Conservation (phyloP, 2,888 invertebrate species). For the Ypsolopha scabrella region DNA sequence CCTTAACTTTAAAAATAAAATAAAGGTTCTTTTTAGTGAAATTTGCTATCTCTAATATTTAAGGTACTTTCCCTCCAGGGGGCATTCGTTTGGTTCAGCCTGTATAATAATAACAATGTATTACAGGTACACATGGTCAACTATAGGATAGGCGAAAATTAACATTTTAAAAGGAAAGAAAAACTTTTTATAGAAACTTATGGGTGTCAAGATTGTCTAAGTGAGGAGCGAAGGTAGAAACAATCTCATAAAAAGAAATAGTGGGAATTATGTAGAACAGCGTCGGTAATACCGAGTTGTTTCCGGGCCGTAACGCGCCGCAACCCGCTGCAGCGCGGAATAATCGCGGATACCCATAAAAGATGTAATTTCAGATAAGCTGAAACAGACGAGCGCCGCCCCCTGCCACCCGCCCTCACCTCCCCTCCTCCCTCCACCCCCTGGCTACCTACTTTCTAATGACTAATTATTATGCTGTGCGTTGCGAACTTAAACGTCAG, state of each 20-base stretch:
- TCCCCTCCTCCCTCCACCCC: slow-evolving; percentile 21
- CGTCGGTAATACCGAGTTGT: slow-evolving; percentile 60
- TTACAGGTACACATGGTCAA: too few relatives aligned
- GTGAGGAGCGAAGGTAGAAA: slow-evolving; percentile 44
- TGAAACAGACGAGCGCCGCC: slow-evolving; percentile 69
- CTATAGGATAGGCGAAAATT: too few relatives aligned
- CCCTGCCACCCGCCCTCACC: slow-evolving; percentile 25
- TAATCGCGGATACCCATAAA: slow-evolving; percentile 71
- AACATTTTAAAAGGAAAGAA: background rate
- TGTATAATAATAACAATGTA: too few relatives aligned
- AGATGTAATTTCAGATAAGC: slow-evolving; percentile 72
- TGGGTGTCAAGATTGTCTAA: slow-evolving; percentile 12
- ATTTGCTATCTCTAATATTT: too few relatives aligned
- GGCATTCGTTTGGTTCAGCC: too few relatives aligned
- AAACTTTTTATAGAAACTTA: background rate
- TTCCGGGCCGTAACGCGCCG: slow-evolving; percentile 61
- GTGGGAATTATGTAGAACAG: slow-evolving; percentile 63
- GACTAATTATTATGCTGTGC: slow-evolving; percentile 72
- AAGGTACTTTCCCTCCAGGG: too few relatives aligned
- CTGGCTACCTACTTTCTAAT: slow-evolving; percentile 68
- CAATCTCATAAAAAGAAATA: slow-evolving; percentile 60
- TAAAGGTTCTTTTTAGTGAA: too few relatives aligned
- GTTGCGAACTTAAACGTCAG: slow-evolving; percentile 64
- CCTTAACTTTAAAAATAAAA: too few relatives aligned
- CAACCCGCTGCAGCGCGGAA: slow-evolving; percentile 68